These are phyloP conservation scores for Dioctria rufipes DNA, from an alignment of 2,888 invertebrate genomes.

Conservation along the genomic window DNA sequence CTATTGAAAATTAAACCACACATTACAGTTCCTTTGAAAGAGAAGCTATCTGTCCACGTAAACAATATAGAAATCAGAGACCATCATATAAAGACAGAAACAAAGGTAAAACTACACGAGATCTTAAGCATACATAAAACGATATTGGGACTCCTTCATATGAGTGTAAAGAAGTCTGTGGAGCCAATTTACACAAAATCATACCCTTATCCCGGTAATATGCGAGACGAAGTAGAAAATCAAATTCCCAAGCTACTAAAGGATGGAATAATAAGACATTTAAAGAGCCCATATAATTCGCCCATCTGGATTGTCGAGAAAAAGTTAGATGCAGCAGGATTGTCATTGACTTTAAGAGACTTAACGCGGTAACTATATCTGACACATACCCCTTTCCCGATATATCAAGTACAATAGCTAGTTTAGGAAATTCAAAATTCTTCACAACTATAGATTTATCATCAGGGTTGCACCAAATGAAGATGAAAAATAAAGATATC, in stretches of 20 bases:
- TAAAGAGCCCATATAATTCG: not conserved
- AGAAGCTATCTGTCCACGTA: conserved; percentile 10
- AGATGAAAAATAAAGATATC: conserved; percentile 51
- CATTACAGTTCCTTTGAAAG: conserved; percentile 51
- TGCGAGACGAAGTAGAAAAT: not conserved
- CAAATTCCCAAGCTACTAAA: not conserved
- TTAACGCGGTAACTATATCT: conserved; percentile 43
- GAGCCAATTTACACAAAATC: conserved; percentile 4
- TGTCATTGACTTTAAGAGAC: conserved; percentile 35
- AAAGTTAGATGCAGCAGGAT: not conserved
- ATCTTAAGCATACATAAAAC: not conserved
- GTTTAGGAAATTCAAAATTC: conserved; percentile 43
- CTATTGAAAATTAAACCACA: conserved; percentile 40
- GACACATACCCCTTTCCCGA: conserved; percentile 40
- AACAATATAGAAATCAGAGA: conserved; percentile 15
- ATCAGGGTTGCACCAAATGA: conserved; percentile 56
- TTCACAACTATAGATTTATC: conserved; percentile 54
- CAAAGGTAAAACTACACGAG: not conserved
- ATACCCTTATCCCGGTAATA: conserved; percentile 16
- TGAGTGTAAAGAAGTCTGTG: not conserved
- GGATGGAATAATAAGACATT: not conserved
- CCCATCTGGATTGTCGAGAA: not conserved
- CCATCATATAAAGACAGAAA: not conserved
- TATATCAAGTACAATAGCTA: conserved; percentile 40
- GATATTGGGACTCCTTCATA: not conserved